phyloP scores from a whole-genome alignment of 2,113 vertebrate genomes.

The Calyptommatus sinebrachiatus region DNA sequence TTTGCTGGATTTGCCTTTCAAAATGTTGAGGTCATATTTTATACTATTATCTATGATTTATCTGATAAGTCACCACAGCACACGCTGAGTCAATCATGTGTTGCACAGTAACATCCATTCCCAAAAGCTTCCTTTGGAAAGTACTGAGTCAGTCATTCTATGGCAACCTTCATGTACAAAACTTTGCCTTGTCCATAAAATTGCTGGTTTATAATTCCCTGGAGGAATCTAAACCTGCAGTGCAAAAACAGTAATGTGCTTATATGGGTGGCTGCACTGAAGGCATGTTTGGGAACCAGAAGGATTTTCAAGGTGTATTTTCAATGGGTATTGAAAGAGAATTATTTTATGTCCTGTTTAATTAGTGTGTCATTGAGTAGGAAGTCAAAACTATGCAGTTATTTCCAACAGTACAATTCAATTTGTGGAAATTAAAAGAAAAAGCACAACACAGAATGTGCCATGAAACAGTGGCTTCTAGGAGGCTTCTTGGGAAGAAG shows the following conservation, averaged over 20 bases:
- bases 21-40: not conserved
- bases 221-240: not conserved
- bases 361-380: not conserved
- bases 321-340: not conserved
- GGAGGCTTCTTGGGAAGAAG: no score
- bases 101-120: slow-evolving; percentile 2
- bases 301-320: not conserved
- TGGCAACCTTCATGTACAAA: slow-evolving; percentile 20
- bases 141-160: slow-evolving; percentile 20
- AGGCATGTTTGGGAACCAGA: not conserved
- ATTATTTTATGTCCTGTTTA: not conserved
- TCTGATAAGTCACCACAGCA: not conserved
- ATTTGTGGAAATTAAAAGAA: no score
- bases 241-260: slow-evolving; percentile 1
- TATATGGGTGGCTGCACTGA: not conserved
- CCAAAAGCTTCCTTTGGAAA: slow-evolving; percentile 3
- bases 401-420: not conserved
- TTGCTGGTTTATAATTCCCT: slow-evolving; percentile 23
- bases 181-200: slow-evolving; percentile 30
- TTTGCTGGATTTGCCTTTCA: slow-evolving; percentile 8
- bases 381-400: not conserved
- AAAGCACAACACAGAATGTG: no score
- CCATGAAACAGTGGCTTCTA: no score
- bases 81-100: not conserved
- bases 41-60: not conserved